A percentile compares a stretch with the other conserved stretches of the same genome.
phyloP scores from a whole-genome alignment of 1,140 invertebrate species.

The Polypedilum pembai region DNA sequence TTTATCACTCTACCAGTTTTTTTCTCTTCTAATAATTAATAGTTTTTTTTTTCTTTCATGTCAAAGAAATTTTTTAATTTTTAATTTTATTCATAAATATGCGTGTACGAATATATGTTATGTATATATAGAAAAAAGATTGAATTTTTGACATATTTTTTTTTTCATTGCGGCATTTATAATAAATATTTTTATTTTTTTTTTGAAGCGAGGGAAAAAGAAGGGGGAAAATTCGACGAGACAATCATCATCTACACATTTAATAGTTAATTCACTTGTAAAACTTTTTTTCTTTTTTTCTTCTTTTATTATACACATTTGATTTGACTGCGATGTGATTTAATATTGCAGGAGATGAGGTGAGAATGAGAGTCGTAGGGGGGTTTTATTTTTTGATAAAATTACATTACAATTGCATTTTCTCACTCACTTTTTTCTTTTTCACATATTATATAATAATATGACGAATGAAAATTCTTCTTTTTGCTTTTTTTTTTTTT shows the following conservation, averaged over 20 bases:
- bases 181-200: neutral
- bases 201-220: constrained; percentile 1
- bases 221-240: constrained; percentile 2
- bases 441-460: too few relatives aligned
- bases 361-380: neutral
- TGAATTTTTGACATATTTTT: neutral
- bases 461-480: too few relatives aligned
- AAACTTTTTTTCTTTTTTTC: neutral
- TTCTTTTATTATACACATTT: neutral
- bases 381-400: too few relatives aligned
- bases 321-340: neutral
- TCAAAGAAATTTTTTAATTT: neutral
- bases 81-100: constrained; percentile 20
- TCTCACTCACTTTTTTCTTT: too few relatives aligned
- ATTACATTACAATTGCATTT: too few relatives aligned
- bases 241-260: constrained; percentile 12
- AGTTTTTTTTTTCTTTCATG: constrained; percentile 21
- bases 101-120: constrained; percentile 12
- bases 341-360: neutral
- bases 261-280: neutral
- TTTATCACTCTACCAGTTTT: constrained; percentile 22
- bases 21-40: neutral
- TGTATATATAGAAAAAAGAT: constrained; percentile 1
- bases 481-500: too few relatives aligned
- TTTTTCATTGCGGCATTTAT: neutral